Evolutionary conservation across 2,888 invertebrate species (phyloP).

Genomic region (Drosophila silvestris): DNA sequence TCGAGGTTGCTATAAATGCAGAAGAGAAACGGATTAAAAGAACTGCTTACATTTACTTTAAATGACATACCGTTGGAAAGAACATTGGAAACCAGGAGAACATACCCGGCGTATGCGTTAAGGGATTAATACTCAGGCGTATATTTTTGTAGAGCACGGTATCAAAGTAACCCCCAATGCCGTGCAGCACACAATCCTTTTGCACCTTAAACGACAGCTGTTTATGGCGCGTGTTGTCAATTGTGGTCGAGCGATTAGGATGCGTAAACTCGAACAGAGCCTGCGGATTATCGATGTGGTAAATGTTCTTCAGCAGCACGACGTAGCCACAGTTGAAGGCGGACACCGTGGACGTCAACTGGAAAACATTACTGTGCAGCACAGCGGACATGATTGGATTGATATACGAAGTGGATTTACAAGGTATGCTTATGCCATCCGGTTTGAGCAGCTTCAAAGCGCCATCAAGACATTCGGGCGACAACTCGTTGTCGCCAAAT

Average conservation of each 20-base stretch:
- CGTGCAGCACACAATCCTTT: conserved; percentile 94
- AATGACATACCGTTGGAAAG: conserved; percentile 91
- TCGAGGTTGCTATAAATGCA: conserved; percentile 77
- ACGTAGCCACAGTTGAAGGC: conserved; percentile 94
- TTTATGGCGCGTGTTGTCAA: conserved; percentile 91
- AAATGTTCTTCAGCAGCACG: conserved; percentile 88
- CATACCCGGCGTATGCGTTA: conserved; percentile 95
- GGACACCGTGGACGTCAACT: conserved; percentile 64
- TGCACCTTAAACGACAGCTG: conserved; percentile 89
- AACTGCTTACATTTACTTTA: background rate
- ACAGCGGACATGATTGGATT: conserved; percentile 97
- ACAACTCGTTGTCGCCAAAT: conserved; percentile 99
- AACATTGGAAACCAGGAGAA: conserved; percentile 99
- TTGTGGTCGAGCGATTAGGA: conserved; percentile 90
- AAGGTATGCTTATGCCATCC: conserved; percentile 96
- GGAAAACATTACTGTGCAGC: conserved; percentile 91
- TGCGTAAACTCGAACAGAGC: conserved; percentile 94
- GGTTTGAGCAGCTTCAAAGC: conserved; percentile 94
- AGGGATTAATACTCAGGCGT: conserved; percentile 94
- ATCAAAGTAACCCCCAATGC: conserved; percentile 98
- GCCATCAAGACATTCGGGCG: conserved; percentile 98
- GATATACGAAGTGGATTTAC: conserved; percentile 94
- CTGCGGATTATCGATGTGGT: conserved; percentile 83
- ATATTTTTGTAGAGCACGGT: conserved; percentile 94
- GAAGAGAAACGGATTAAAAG: background rate